Conservation (phyloP, 2,113 vertebrate species). For the Irena cyanogastra region DNA sequence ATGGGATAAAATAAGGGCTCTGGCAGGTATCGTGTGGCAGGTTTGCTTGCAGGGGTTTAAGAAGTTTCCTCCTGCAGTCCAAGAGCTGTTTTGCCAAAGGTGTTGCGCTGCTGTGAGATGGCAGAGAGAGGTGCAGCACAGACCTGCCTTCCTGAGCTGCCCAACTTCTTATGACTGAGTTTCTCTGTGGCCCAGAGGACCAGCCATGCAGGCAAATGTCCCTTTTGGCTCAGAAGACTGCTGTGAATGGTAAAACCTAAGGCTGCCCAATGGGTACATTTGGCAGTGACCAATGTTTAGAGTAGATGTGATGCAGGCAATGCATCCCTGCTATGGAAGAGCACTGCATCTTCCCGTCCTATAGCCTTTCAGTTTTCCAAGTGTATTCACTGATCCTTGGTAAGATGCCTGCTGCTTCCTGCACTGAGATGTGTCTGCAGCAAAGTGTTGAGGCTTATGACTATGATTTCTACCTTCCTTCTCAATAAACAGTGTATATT, state of each 20-base stretch:
- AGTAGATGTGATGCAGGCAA: background rate
- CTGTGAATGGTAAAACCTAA: background rate
- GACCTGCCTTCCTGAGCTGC: background rate
- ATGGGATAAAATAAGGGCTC: background rate
- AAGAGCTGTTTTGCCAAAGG: background rate
- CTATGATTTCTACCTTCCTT: background rate
- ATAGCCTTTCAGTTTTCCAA: background rate
- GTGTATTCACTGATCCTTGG: background rate
- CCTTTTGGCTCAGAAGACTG: background rate
- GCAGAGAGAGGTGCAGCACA: fast-evolving
- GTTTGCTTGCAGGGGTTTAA: background rate
- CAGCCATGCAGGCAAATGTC: background rate
- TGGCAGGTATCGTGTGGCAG: background rate
- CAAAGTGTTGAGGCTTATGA: background rate
- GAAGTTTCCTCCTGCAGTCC: background rate
- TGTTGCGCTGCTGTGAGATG: background rate
- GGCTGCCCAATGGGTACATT: background rate
- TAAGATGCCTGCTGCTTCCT: background rate
- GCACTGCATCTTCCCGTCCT: background rate
- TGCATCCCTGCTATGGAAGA: background rate
- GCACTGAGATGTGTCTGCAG: background rate
- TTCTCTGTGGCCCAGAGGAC: background rate
- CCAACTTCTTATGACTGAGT: background rate
- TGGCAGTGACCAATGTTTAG: background rate
- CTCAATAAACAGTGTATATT: background rate